These are phyloP conservation scores for Malacoraja senta DNA, from an alignment of 2,797 vertebrate species.

Conservation along the genomic window DNA sequence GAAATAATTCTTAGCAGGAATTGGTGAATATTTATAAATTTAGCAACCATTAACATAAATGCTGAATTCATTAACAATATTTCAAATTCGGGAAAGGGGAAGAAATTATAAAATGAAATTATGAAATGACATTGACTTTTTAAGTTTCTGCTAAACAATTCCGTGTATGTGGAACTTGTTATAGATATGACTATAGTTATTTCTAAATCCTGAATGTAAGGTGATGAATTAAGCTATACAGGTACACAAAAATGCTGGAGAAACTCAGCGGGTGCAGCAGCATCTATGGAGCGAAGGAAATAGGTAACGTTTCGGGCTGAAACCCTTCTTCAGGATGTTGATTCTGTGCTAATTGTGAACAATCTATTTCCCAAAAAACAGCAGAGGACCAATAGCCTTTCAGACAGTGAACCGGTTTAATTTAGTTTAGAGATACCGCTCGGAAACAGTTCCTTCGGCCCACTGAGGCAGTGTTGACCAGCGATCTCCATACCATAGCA, in stretches of 20 bases:
- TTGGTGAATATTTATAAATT: background rate
- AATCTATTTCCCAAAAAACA: background rate
- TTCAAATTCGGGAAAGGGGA: constrained; percentile 48
- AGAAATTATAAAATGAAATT: constrained; percentile 55
- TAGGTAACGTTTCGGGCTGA: too few relatives aligned
- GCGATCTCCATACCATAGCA: too few relatives aligned
- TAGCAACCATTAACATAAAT: background rate
- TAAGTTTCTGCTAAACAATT: constrained; percentile 46
- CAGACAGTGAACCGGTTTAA: background rate
- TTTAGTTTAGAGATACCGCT: too few relatives aligned
- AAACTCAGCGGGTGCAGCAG: too few relatives aligned
- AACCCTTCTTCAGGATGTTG: too few relatives aligned
- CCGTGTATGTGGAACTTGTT: background rate
- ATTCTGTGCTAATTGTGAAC: background rate
- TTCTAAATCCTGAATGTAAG: background rate
- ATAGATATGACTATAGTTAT: background rate
- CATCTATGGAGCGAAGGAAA: too few relatives aligned
- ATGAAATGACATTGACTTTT: constrained; percentile 43
- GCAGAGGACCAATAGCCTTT: background rate
- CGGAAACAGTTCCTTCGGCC: too few relatives aligned
- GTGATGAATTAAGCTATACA: background rate
- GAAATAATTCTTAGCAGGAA: background rate
- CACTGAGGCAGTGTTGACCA: too few relatives aligned
- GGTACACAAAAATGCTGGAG: too few relatives aligned
- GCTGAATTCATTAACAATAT: constrained; percentile 37